Conservation (phyloP, 2,888 invertebrate species). For the Calameuta idolon region DNA sequence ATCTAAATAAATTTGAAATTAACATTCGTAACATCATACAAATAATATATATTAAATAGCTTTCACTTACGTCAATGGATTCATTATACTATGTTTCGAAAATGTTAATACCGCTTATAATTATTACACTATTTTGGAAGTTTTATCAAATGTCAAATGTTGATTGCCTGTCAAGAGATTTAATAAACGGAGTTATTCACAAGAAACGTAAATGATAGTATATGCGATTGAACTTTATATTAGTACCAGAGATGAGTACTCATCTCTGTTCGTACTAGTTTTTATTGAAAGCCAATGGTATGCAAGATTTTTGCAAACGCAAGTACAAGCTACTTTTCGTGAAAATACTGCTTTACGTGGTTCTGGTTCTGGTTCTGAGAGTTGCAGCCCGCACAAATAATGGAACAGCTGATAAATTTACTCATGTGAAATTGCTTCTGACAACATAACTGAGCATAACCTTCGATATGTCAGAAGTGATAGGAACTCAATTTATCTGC, state of each 20-base stretch:
- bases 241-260: too few relatives aligned
- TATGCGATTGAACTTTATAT: not conserved
- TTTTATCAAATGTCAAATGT: not conserved
- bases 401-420: not conserved
- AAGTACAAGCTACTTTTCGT: not conserved
- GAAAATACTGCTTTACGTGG: not conserved
- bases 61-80: slow-evolving; percentile 49
- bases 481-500: not conserved
- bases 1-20: not conserved
- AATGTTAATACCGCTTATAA: not conserved
- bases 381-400: not conserved
- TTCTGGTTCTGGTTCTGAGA: not conserved
- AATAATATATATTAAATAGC: not conserved
- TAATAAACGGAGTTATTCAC: not conserved
- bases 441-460: not conserved
- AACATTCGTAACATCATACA: not conserved
- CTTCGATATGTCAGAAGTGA: not conserved
- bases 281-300: not conserved
- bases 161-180: not conserved
- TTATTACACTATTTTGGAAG: not conserved
- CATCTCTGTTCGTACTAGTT: too few relatives aligned
- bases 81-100: slow-evolving; percentile 36
- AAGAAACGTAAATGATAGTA: not conserved
- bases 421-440: not conserved
- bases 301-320: not conserved